Base-by-base conservation (phyloP, 1,140 invertebrate species). In the Probaryconus sp. region DNA sequence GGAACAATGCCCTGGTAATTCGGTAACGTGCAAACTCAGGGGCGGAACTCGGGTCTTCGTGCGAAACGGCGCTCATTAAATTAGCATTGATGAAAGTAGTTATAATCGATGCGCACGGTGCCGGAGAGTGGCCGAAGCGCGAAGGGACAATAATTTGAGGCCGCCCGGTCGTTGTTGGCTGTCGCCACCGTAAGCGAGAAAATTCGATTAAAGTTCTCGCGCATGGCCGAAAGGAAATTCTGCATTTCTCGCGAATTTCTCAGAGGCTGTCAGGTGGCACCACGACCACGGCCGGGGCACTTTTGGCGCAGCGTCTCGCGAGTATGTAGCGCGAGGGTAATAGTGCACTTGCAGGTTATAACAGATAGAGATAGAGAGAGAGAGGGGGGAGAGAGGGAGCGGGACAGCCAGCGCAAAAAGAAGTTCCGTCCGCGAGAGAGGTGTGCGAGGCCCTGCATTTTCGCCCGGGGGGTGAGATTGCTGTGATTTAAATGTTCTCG, bases 141-240 rank as follows among this genome's bases (percentile, higher is more conserved):
- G 10, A 71, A 20, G 50, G 28, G 67, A 71, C 56, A 71, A 58
- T 64, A 71, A 64, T 71, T 71, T 45, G 68, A 64, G 58, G 45
- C 35, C 50, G 68, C 21, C 38, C 20, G 45, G 51, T 64, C 42
- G 53, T 69, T 69, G 72, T 65, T 69, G 56, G 51, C 56, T 65
- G 72, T 69, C 72, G 67, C 53, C 58, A 60, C 56, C 67, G 69
- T 73, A 76, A 81, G 71, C 71, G 65, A 71, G 74, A 74, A 84
- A 85, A 86, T 86, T 86, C 85, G 83, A 86, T 86, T 86, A 85
- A 86, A 84, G 74, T 86, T 79, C 63, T 81, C 76, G 85, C 83
- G 85, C 85, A 85, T 85, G 85, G 73, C 79, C 71, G 75, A 50
- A 76, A 84, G 83, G 80, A 84, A 85, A 81, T 82, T 71, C 73